Conservation (phyloP, 2,888 invertebrate genomes). For the Microctonus brassicae region DNA sequence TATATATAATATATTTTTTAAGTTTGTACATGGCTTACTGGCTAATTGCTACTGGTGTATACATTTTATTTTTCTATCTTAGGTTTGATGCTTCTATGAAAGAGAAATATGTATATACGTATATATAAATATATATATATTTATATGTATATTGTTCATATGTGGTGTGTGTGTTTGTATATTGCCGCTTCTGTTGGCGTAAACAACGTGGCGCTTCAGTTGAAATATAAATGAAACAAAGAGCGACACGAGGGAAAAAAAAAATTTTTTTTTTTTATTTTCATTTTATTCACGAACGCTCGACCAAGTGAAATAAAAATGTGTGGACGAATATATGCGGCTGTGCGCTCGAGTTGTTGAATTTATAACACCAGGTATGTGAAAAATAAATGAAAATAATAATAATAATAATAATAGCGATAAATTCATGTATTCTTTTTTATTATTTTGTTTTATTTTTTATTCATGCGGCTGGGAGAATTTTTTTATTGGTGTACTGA, state of each 20-base stretch:
- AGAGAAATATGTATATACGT: no score
- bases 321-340: slow-evolving; percentile 20
- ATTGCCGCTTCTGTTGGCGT: not conserved
- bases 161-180: not conserved
- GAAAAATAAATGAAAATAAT: no score
- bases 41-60: slow-evolving; percentile 14
- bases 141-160: no score
- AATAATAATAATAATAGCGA: not conserved
- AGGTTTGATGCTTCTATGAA: no score
- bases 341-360: slow-evolving; percentile 36
- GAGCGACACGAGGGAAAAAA: not conserved
- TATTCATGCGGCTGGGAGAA: no score
- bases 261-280: slow-evolving; percentile 2
- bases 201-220: not conserved
- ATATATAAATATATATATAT: no score
- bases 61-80: no score
- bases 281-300: not conserved
- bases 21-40: slow-evolving; percentile 20
- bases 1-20: no score
- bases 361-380: slow-evolving; percentile 12
- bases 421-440: not conserved
- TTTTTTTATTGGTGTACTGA: no score
- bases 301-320: slow-evolving; percentile 1
- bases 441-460: not conserved
- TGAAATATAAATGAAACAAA: not conserved